Base-by-base conservation (phyloP, 92 coral and sea anemone species). In the Parazoanthus swiftii region DNA sequence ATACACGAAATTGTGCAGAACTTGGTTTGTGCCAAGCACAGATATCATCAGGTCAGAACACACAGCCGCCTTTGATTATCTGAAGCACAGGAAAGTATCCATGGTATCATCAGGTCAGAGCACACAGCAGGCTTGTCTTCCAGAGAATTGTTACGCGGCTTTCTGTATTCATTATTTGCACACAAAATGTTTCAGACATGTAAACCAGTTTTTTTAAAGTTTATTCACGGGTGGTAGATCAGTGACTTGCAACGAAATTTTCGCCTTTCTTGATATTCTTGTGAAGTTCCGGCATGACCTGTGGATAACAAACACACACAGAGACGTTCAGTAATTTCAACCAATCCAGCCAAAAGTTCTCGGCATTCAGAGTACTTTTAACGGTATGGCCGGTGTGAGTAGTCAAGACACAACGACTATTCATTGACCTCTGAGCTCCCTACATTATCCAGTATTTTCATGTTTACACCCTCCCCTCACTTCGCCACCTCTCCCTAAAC, bases 181-280 rank as follows among this genome's bases (percentile, higher is more conserved):
- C 43, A 76, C 21, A 76, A 39, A 76, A 39, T 0, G 15, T 74
- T 63, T 21, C 25, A 63, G 70, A 63, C 70, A 16, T 63, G 8
- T 15, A 54, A 54, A 54, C 1, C 26, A 63, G n/a, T 63, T 63
- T 4, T 29, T 21, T 63, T 20, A 63, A 72, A 16, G n/a, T 37
- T 58, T 23, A 13, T 42, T 72, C 33, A 21, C 20, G 77, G 5
- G 26, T 25, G 46, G 68, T 46, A 63, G 9, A 5, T 58, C 77
- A 90, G 73, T 82, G 88, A 38, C 42, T 87, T 46, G 88, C 90
- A 46, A 89, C 95, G 81, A 96, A 96, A 39, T 89, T 92, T 90
- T 96, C 98, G 66, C 99, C 99, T 85, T 96, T 96, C 92, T 95
- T 91, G 88, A 96, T 95, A 82, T 96, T 96, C 86, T 92, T 96